phyloP scores from a whole-genome alignment of 2,113 vertebrate genomes.

The Alaudala cheleensis region DNA sequence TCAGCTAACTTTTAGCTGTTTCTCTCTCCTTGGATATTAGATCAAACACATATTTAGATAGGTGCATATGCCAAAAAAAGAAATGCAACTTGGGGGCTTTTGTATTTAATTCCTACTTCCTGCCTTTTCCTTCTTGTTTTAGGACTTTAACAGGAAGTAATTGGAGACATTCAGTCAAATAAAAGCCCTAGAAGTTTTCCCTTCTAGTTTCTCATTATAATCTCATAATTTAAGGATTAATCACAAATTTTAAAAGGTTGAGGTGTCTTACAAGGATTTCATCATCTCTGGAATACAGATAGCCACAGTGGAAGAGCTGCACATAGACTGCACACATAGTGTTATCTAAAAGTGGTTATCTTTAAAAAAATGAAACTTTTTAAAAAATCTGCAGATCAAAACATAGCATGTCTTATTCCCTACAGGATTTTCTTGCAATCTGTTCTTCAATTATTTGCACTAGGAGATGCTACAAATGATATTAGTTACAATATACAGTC shows the following conservation, averaged over 20 bases:
- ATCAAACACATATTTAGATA: not conserved
- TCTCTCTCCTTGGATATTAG: constrained; percentile 24
- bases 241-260: constrained; percentile 23
- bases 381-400: constrained; percentile 33
- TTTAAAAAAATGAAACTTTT: not conserved
- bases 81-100: not conserved
- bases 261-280: not conserved
- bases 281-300: constrained; percentile 7
- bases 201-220: constrained; percentile 1
- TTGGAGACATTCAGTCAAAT: not conserved
- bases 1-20: not conserved
- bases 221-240: constrained; percentile 14
- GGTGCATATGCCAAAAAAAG: constrained; percentile 47
- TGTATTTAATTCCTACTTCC: not conserved
- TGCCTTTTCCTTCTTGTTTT: not conserved
- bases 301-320: constrained; percentile 56
- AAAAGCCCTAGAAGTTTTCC: not conserved
- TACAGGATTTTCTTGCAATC: constrained; percentile 49
- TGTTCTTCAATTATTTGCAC: constrained; percentile 46
- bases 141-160: not conserved
- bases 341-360: constrained; percentile 49
- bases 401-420: constrained; percentile 15
- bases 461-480: constrained; percentile 53
- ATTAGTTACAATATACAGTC: constrained; percentile 57
- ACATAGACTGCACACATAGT: constrained; percentile 34